Evolutionary conservation across 2,888 invertebrate species (phyloP).

Genomic region (Baronia brevicornis): DNA sequence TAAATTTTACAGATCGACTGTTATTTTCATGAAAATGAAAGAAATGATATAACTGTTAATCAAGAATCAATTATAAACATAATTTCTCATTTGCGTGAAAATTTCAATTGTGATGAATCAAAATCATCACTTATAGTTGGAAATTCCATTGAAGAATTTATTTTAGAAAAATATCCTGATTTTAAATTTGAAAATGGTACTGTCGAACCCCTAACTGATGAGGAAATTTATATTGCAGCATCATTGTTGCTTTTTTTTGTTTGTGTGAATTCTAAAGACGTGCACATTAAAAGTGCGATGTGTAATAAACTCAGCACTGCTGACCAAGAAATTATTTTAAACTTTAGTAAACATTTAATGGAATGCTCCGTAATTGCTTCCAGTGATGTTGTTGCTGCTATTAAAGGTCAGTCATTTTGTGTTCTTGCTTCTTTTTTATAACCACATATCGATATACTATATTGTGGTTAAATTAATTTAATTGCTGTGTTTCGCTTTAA

Average conservation of each 20-base stretch:
- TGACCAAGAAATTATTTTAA: conserved; percentile 71
- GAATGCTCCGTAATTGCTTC: conserved; percentile 55
- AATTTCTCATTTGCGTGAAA: conserved; percentile 55
- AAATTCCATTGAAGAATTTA: conserved; percentile 51
- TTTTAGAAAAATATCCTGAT: conserved; percentile 65
- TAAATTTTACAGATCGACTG: conserved; percentile 64
- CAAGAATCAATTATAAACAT: conserved; percentile 45
- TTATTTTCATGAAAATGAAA: conserved; percentile 43
- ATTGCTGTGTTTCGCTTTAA: too few species aligned
- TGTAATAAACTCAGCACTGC: conserved; percentile 64
- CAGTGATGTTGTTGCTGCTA: conserved; percentile 53
- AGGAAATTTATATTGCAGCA: conserved; percentile 57
- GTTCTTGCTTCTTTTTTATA: not conserved
- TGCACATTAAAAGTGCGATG: conserved; percentile 72
- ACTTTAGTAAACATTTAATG: conserved; percentile 70
- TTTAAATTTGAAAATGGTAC: conserved; percentile 58
- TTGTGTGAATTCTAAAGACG: conserved; percentile 70
- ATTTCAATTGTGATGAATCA: conserved; percentile 55
- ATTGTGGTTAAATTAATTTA: too few species aligned
- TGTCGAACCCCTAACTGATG: conserved; percentile 35
- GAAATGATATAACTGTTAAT: conserved; percentile 32
- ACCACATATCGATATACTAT: too few species aligned
- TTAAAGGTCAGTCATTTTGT: conserved; percentile 41
- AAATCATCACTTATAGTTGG: conserved; percentile 57
- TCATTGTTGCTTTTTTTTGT: conserved; percentile 70